Evolutionary conservation across 2,888 invertebrate species (phyloP).

Genomic region (Tryphoninae sp.): DNA sequence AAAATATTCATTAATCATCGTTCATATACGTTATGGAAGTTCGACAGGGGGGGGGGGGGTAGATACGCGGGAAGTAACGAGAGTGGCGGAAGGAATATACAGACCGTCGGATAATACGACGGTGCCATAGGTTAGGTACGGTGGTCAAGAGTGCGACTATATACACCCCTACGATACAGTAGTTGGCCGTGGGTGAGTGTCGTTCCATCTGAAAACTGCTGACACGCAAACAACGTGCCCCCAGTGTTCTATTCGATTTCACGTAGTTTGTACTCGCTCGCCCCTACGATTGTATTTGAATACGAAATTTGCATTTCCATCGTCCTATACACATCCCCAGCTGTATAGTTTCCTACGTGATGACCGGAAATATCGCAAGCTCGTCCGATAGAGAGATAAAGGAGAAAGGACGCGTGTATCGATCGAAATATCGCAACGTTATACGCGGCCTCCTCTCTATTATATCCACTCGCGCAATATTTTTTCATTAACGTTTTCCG

Average conservation of each 20-base stretch:
- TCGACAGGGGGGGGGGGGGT: background rate
- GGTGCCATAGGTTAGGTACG: background rate
- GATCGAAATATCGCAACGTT: background rate
- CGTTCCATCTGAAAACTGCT: constrained; percentile 31
- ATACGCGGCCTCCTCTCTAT: background rate
- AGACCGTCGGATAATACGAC: background rate
- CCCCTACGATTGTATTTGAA: constrained; percentile 61
- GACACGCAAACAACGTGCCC: constrained; percentile 26
- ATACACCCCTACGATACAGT: background rate
- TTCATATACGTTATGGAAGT: background rate
- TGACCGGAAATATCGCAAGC: constrained; percentile 54
- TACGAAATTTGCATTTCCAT: constrained; percentile 65
- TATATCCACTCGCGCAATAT: constrained; percentile 30
- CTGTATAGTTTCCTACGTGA: constrained; percentile 55
- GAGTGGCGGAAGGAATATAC: background rate
- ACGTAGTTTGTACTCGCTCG: constrained; percentile 49
- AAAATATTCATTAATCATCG: too few species aligned
- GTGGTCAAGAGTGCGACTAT: background rate
- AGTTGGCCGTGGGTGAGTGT: constrained; percentile 35
- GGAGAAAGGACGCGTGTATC: background rate
- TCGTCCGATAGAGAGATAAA: constrained; percentile 21
- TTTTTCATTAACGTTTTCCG: constrained; percentile 59
- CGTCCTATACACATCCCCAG: constrained; percentile 51
- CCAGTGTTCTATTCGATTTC: constrained; percentile 61
- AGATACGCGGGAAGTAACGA: background rate